A percentile compares a stretch with the other conserved stretches of the same genome.
Conservation (phyloP, 2,888 invertebrate species). For the Lathronympha strigana region DNA sequence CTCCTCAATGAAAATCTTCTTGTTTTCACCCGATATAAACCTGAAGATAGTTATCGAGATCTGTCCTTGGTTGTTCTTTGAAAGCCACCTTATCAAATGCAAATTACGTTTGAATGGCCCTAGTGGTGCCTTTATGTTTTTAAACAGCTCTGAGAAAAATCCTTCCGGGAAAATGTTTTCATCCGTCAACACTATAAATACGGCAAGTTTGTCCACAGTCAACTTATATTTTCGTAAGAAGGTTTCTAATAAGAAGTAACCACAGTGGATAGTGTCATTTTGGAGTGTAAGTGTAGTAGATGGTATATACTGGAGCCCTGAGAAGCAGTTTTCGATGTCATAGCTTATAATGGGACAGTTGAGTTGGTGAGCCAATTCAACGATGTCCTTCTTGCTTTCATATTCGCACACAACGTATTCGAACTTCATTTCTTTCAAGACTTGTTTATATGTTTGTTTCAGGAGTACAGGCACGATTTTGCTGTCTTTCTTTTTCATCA, state of each 20-base stretch:
- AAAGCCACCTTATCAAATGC: conserved; percentile 27
- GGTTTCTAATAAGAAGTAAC: conserved; percentile 46
- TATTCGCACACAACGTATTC: conserved; percentile 51
- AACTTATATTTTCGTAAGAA: conserved; percentile 49
- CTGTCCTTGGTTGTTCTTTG: conserved; percentile 9
- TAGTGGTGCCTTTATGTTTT: conserved; percentile 14
- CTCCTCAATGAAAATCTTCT: conserved; percentile 33
- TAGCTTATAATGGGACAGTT: conserved; percentile 55
- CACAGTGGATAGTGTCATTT: conserved; percentile 42
- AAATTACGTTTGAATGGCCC: conserved; percentile 12
- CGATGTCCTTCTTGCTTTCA: conserved; percentile 54
- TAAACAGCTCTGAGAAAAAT: conserved; percentile 44
- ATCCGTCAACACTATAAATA: conserved; percentile 53
- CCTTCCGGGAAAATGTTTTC: conserved; percentile 45
- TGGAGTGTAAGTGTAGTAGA: conserved; percentile 41
- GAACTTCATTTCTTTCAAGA: conserved; percentile 54
- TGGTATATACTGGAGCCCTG: conserved; percentile 53
- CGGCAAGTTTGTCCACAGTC: conserved; percentile 48
- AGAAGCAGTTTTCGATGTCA: conserved; percentile 56
- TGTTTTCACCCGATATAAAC: conserved; percentile 1
- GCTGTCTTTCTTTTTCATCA: conserved; percentile 27
- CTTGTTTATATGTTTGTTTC: conserved; percentile 51
- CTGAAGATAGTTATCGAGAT: conserved; percentile 12
- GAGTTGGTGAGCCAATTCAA: conserved; percentile 53
- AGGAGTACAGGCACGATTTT: conserved; percentile 48